Base-by-base conservation (phyloP, 1,140 invertebrate species). In the Pantala flavescens region DNA sequence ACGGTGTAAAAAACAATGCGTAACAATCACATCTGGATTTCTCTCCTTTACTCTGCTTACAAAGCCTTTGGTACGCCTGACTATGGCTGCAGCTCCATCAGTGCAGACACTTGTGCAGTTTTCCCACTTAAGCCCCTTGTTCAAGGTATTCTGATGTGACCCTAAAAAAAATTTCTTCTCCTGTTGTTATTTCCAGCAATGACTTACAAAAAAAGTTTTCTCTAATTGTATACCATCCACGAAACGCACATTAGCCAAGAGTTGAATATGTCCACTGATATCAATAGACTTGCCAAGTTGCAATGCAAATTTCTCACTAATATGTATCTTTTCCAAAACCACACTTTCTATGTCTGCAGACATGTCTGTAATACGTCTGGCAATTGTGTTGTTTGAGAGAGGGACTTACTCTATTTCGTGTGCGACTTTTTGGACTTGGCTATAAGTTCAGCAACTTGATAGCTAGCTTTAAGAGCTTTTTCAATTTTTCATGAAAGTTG, bases 241-340 rank as follows among this genome's bases (percentile, higher is more conserved):
- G 75, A 77, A 78, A 75, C 75, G 77, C 75, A 77, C 76, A 78
- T 77, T 78, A 77, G 75, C 73, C 75, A 77, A n/a, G n/a, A n/a
- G n/a, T n/a, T n/a, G n/a, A n/a, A n/a, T n/a, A n/a, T n/a, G n/a
- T n/a, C n/a, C n/a, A n/a, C n/a, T n/a, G n/a, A n/a, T n/a, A n/a
- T n/a, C n/a, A n/a, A n/a, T n/a, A n/a, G n/a, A n/a, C n/a, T n/a
- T n/a, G n/a, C n/a, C n/a, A n/a, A n/a, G n/a, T n/a, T n/a, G n/a
- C n/a, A n/a, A n/a, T n/a, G n/a, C n/a, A n/a, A n/a, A n/a, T n/a
- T n/a, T n/a, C n/a, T n/a, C n/a, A n/a, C n/a, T n/a, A n/a, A n/a
- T n/a, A 72, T 74, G 77, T 63, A 70, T 77, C 73, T 77, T 76
- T 74, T 77, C 73, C 72, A 73, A 73, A 77, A 77, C 75, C 75